These are phyloP conservation scores for Sericinus montela DNA, from an alignment of 2,888 invertebrate genomes.

Conservation along the genomic window DNA sequence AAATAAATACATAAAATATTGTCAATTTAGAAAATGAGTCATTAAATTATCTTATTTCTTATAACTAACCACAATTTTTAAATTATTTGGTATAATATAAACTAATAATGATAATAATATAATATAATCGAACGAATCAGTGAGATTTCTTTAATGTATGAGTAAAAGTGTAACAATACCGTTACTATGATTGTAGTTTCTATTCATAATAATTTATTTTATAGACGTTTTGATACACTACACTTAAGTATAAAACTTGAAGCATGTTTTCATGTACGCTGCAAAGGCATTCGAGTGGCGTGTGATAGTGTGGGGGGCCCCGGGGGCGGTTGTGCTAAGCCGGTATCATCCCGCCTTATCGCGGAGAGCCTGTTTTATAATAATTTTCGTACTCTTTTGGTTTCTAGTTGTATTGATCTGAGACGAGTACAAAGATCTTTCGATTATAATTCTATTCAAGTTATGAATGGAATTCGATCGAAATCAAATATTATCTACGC, in stretches of 20 bases:
- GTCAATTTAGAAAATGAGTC: no score
- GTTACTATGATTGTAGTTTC: not conserved
- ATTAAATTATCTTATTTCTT: no score
- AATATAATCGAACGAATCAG: no score
- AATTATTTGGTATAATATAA: no score
- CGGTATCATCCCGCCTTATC: slow-evolving; percentile 68
- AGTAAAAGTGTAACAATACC: no score
- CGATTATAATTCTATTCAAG: slow-evolving; percentile 8
- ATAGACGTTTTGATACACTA: slow-evolving; percentile 20
- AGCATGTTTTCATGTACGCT: slow-evolving; percentile 60
- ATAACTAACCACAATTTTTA: no score
- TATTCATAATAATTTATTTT: not conserved
- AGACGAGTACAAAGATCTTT: not conserved
- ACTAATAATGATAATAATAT: no score
- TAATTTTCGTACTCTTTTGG: slow-evolving; percentile 67
- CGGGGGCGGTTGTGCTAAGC: slow-evolving; percentile 48
- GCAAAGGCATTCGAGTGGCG: slow-evolving; percentile 62
- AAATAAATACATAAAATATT: no score
- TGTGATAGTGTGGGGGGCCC: slow-evolving; percentile 54
- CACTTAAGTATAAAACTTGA: slow-evolving; percentile 57
- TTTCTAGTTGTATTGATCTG: not conserved
- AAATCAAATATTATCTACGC: no score
- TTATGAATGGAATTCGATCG: not conserved
- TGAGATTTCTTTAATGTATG: no score
- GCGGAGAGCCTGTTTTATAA: slow-evolving; percentile 67